A percentile compares a stretch with the other conserved stretches of the same genome.
phyloP scores from a whole-genome alignment of 2,888 invertebrate genomes.

The Palloptera scutellata region DNA sequence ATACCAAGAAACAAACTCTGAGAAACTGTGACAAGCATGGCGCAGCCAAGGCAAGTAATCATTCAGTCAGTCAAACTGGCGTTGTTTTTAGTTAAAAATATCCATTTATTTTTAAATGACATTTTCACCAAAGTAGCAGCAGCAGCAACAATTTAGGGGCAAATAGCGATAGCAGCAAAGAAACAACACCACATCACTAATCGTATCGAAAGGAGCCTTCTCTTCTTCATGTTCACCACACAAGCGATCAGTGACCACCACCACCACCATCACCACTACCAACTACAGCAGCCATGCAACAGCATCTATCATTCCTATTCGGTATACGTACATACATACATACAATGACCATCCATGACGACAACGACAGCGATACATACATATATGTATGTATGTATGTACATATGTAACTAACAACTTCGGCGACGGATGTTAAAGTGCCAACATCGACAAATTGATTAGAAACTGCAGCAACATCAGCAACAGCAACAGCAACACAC shows the following conservation, averaged over 20 bases:
- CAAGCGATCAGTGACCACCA: no score
- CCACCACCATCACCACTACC: no score
- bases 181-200: no score
- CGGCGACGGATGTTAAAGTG: constrained; percentile 24
- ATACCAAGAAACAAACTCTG: neutral
- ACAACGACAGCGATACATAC: constrained; percentile 17
- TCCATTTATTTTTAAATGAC: constrained; percentile 27
- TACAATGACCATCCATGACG: no score
- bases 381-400: constrained; percentile 23
- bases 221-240: no score
- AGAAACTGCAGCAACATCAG: constrained; percentile 14
- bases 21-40: neutral
- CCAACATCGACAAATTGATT: constrained; percentile 40
- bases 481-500: constrained; percentile 18
- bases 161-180: no score
- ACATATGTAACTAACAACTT: constrained; percentile 24
- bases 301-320: no score
- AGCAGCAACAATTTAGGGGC: no score
- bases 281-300: no score
- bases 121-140: constrained; percentile 2
- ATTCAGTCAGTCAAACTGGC: neutral
- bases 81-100: constrained; percentile 30
- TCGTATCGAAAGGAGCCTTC: no score
- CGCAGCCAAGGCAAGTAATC: constrained; percentile 13
- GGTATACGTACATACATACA: no score